Base-by-base conservation (phyloP, 2,888 invertebrate genomes). In the Halictus ligatus region DNA sequence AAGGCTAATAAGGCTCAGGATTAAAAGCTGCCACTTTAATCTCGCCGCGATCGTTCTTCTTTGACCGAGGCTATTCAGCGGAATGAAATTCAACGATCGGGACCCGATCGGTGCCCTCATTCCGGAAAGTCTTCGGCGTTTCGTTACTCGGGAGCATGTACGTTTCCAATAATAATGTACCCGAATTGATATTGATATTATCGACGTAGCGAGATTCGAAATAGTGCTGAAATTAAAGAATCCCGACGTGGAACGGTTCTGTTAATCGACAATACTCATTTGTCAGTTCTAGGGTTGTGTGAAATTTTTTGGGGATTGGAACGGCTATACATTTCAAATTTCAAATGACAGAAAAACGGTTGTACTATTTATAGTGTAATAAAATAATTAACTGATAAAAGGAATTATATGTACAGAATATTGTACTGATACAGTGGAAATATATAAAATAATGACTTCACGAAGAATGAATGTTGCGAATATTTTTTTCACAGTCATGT, bases 1-100 rank as follows among this genome's bases (percentile, higher is more conserved):
- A 75, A 58, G 67, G 58, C 77, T 77, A 75, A 74, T 67, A 81
- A 75, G 48, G 35, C 74, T 35, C 18, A n/a, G 50, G 48, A 69
- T 25, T 40, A 35, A 58, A 58, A 54, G 13, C 15, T 29, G 29
- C 21, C 67, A 67, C 48, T 81, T 64, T 60, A 78, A 78, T 78
- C 43, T 73, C 43, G 43, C 50, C 29, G 67, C 29, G 25, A n/a
- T 7, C 54, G n/a, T 67, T 13, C 15, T 50, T 35, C 67, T 54
- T 73, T 25, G 54, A 7, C 50, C 48, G 43, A n/a, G 50, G 40
- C 2, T 64, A 50, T 73, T 77, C 76, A 25, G n/a, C 15, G 46
- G 8, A 76, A 76, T 67, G 64, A 46, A 76, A 76, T 64, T 64
- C 64, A 75, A 75, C 29, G 46, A 58, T 35, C 35, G 58, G 25